Conservation (phyloP, 2,797 vertebrate species). For the Malurus leucopterus region DNA sequence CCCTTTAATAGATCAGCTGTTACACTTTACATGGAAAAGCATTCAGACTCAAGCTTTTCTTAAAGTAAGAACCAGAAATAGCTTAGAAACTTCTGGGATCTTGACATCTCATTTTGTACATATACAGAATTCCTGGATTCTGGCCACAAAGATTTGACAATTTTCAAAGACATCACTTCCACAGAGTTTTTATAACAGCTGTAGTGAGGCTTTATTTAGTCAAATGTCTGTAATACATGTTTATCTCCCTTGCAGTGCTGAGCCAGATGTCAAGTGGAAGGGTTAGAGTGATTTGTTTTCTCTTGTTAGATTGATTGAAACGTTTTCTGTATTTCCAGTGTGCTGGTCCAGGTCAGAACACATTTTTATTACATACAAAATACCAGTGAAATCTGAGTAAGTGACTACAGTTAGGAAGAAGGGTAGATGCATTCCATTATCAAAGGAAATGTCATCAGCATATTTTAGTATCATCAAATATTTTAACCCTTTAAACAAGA, state of each 20-base stretch:
- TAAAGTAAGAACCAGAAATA: background rate
- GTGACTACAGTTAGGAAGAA: background rate
- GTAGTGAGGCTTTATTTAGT: slow-evolving; percentile 22
- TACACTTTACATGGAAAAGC: background rate
- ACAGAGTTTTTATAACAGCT: slow-evolving; percentile 1
- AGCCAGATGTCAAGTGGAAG: background rate
- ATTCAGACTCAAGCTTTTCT: background rate
- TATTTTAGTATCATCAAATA: background rate
- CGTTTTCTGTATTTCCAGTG: background rate
- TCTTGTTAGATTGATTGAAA: background rate
- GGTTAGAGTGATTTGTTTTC: background rate
- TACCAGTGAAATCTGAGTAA: background rate
- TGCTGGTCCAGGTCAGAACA: background rate
- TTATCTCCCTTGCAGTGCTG: background rate
- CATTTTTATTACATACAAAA: background rate
- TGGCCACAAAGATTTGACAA: background rate
- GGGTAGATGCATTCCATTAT: background rate
- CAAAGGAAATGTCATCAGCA: background rate
- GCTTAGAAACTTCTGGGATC: background rate
- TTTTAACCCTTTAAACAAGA: background rate
- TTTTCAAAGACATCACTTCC: background rate
- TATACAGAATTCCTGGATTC: background rate
- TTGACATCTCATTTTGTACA: background rate
- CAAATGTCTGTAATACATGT: background rate
- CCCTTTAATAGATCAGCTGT: background rate